These are phyloP conservation scores for Thymallus thymallus DNA, from an alignment of 2,113 vertebrate species.

Conservation along the genomic window DNA sequence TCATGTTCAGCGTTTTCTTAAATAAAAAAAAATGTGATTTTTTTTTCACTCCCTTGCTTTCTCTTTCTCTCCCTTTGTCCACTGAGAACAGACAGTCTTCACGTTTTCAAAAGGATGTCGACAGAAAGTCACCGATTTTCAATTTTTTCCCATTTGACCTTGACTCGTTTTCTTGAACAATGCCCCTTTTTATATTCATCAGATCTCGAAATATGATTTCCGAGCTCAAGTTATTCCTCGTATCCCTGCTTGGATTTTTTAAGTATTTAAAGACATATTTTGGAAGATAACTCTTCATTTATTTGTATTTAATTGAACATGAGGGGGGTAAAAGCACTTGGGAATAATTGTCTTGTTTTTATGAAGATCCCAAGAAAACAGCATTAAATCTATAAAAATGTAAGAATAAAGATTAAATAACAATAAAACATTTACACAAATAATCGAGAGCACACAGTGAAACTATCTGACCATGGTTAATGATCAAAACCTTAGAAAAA, in stretches of 20 bases:
- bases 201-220: constrained; percentile 45
- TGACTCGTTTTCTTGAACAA: constrained; percentile 61
- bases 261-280: neutral
- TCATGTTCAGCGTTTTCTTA: constrained; percentile 62
- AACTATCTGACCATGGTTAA: no score
- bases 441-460: no score
- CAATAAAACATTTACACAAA: no score
- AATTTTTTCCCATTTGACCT: constrained; percentile 55
- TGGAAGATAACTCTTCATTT: neutral
- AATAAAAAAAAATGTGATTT: constrained; percentile 60
- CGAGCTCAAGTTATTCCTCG: constrained; percentile 40
- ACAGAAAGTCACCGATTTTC: constrained; percentile 56
- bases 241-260: neutral
- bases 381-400: neutral
- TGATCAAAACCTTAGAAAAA: no score
- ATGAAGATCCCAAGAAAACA: neutral
- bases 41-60: neutral
- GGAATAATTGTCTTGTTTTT: neutral
- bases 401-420: neutral
- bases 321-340: neutral
- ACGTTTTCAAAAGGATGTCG: constrained; percentile 57
- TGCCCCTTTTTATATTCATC: constrained; percentile 58
- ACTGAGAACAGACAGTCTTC: constrained; percentile 49
- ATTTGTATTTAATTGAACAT: neutral
- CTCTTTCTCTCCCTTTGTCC: constrained; percentile 54